Evolutionary conservation across 2,797 vertebrate genomes (phyloP), one percentile per base, ranked within the genome.

Genomic region (Parauchenoglanis ngamensis): DNA sequence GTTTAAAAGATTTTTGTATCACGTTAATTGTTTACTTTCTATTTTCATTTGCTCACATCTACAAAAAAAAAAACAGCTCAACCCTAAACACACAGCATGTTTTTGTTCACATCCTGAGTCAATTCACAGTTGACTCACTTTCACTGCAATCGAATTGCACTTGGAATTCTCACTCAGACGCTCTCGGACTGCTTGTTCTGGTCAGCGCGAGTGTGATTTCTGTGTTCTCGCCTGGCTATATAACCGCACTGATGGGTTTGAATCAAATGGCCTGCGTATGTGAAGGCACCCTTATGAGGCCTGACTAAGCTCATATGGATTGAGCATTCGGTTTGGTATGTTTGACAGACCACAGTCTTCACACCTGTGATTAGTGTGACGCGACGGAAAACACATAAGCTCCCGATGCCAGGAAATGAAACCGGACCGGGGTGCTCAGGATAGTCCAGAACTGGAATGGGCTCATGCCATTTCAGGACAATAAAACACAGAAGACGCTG

Each of bases 321-420:
- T 2, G 40, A 76, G 10, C 76, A 75, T 85, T 76, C n/a, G 0
- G 25, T 15, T 59, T 28, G n/a, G 67, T 83, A 54, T 78, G 78
- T 56, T 8, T 68, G 44, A 25, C 17, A 84, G 83, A 84, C 68
- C n/a, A 28, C 52, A 76, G 59, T 70, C 77, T 65, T 59, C 78
- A 73, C 61, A 57, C 72, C 75, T 87, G 65, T 75, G 83, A 87
- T 78, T 72, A 89, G 63, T 78, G 75, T 88, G 86, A 88, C n/a
- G 85, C 35, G 46, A 88, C 46, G 68, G 83, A 91, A 91, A 88
- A 86, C 56, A 78, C 87, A 86, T 83, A 54, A 81, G 56, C 76
- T 67, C 31, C 52, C 19, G 28, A 25, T 80, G 79, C 79, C 88
- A 86, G 83, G 85, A 73, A 86, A 72, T 84, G 89, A 88, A 89